phyloP scores from a whole-genome alignment of 2,113 vertebrate genomes.

The Cryptotis parvus region DNA sequence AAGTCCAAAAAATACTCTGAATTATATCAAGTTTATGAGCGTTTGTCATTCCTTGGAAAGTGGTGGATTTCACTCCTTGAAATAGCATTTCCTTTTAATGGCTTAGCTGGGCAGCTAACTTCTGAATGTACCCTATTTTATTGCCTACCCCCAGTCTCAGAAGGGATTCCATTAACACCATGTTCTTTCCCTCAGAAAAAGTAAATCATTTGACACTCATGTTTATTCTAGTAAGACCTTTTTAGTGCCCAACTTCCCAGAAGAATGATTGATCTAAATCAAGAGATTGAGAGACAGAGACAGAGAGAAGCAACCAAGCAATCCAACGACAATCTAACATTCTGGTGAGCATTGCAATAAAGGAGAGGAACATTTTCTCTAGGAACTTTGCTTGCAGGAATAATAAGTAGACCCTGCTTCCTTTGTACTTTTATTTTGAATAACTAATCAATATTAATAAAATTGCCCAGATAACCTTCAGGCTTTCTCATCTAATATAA shows the following conservation, averaged over 20 bases:
- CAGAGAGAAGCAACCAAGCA: neutral
- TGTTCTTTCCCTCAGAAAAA: neutral
- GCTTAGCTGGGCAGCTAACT: neutral
- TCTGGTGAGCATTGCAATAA: neutral
- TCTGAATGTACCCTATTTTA: neutral
- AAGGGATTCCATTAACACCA: neutral
- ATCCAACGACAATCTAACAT: neutral
- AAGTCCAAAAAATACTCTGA: neutral
- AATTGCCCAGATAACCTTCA: neutral
- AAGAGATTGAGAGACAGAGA: neutral
- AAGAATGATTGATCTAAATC: neutral
- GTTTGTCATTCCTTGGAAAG: neutral
- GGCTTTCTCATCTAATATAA: constrained; percentile 29
- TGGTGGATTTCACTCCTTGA: neutral
- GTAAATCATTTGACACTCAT: neutral
- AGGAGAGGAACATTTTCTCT: neutral
- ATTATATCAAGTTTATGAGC: neutral
- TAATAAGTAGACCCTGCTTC: neutral
- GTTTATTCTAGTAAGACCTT: neutral
- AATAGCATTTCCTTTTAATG: neutral
- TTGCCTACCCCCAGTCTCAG: accelerated
- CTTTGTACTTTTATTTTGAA: constrained; percentile 24
- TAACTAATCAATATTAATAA: neutral
- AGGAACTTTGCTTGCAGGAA: neutral
- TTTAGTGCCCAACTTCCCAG: neutral